A percentile compares a stretch with the other conserved stretches of the same genome.
Evolutionary conservation across 2,888 invertebrate species (phyloP).

Genomic region (Dolichopus griseipennis): DNA sequence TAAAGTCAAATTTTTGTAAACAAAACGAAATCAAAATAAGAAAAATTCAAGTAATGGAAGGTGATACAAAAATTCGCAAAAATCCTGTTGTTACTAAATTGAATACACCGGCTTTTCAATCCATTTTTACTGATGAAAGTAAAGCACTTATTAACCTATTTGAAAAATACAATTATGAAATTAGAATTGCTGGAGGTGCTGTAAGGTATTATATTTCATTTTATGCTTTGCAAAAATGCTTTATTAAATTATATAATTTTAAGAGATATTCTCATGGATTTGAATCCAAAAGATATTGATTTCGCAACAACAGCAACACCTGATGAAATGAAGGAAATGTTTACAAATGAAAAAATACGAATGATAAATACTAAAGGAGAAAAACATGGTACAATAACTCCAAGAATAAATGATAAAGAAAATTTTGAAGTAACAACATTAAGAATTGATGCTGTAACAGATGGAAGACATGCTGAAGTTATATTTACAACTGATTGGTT

Average conservation of each 20-base stretch:
- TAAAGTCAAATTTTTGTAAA: not conserved
- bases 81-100: slow-evolving; percentile 64
- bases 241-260: slow-evolving; percentile 15
- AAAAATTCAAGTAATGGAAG: slow-evolving; percentile 22
- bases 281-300: slow-evolving; percentile 83
- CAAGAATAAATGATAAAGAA: slow-evolving; percentile 86
- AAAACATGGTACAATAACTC: slow-evolving; percentile 92
- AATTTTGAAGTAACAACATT: slow-evolving; percentile 93
- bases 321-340: slow-evolving; percentile 90
- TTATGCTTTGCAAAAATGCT: no score
- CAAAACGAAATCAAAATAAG: not conserved
- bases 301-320: slow-evolving; percentile 98
- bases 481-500: slow-evolving; percentile 89
- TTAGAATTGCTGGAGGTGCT: slow-evolving; percentile 94
- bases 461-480: slow-evolving; percentile 93
- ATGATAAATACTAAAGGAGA: slow-evolving; percentile 90
- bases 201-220: slow-evolving; percentile 64
- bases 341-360: slow-evolving; percentile 69
- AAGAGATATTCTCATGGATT: slow-evolving; percentile 71
- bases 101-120: slow-evolving; percentile 63
- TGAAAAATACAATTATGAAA: slow-evolving; percentile 68
- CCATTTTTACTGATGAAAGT: slow-evolving; percentile 76
- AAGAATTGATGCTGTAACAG: slow-evolving; percentile 81
- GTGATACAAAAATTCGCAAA: slow-evolving; percentile 40
- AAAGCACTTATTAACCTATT: slow-evolving; percentile 63